Evolutionary conservation across 2,888 invertebrate species (phyloP).

Genomic region (Tenodera sinensis): DNA sequence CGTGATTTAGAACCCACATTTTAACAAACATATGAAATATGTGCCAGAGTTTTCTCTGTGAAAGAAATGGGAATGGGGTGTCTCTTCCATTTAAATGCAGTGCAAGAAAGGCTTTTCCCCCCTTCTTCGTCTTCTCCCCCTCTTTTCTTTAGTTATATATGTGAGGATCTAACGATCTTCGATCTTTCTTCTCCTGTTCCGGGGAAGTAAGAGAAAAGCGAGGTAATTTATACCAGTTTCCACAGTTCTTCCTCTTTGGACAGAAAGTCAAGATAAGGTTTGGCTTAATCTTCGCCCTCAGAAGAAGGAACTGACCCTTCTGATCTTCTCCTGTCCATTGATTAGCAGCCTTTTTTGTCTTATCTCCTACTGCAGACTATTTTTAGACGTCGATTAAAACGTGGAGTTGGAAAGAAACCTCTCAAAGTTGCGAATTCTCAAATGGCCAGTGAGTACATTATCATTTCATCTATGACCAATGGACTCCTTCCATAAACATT

Average conservation of each 20-base stretch:
- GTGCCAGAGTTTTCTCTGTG: background rate
- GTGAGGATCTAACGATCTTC: background rate
- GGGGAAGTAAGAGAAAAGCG: background rate
- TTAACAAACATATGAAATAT: slow-evolving; percentile 21
- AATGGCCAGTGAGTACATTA: too few species aligned
- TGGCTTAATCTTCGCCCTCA: background rate
- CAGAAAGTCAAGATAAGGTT: background rate
- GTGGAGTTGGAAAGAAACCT: background rate
- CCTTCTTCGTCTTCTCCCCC: background rate
- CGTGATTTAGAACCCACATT: slow-evolving; percentile 18
- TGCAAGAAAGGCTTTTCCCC: background rate
- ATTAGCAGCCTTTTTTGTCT: background rate
- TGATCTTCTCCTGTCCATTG: background rate
- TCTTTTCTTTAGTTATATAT: background rate
- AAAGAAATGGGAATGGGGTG: background rate
- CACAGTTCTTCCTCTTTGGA: background rate
- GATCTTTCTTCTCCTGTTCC: background rate
- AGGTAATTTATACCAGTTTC: background rate
- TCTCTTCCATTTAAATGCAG: slow-evolving; percentile 8
- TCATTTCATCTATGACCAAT: too few species aligned
- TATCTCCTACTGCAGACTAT: background rate
- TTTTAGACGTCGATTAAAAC: background rate
- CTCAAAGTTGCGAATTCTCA: background rate
- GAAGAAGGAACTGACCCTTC: background rate
- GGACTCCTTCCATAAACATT: too few species aligned